Conservation (phyloP, 92 coral and sea anemone genomes). For the Epizoanthus rinbou region DNA sequence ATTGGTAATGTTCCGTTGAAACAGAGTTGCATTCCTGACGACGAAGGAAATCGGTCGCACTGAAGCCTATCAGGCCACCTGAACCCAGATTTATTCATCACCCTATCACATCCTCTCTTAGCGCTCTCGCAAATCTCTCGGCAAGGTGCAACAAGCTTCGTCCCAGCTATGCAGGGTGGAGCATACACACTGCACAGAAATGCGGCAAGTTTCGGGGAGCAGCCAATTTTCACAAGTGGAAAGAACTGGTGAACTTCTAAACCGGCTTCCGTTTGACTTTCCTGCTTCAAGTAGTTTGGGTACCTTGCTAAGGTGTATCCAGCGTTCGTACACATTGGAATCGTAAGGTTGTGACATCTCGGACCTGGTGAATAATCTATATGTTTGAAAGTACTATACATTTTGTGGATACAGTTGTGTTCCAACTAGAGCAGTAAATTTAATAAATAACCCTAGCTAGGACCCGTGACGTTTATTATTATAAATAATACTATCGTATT, state of each 20-base stretch:
- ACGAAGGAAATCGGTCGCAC: constrained; percentile 13
- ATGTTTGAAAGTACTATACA: no score
- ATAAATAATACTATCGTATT: no score
- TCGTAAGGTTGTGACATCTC: not conserved
- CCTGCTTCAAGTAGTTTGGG: constrained; percentile 10
- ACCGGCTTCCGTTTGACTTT: not conserved
- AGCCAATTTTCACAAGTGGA: not conserved
- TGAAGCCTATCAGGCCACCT: not conserved
- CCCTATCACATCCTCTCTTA: not conserved
- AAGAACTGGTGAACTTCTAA: not conserved
- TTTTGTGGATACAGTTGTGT: no score
- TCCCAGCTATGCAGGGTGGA: constrained; percentile 18
- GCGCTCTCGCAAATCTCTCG: constrained; percentile 34
- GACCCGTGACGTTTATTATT: no score
- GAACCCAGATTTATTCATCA: constrained; percentile 9
- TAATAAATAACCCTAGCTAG: no score
- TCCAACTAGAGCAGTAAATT: no score
- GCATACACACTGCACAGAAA: constrained; percentile 27
- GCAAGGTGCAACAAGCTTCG: constrained; percentile 5
- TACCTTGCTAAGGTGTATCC: constrained; percentile 2
- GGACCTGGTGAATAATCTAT: not conserved
- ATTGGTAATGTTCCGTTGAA: not conserved
- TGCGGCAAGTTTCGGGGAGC: not conserved
- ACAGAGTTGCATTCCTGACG: constrained; percentile 25
- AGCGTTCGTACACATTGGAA: not conserved